These are phyloP conservation scores for Drosophila antonietae DNA, from an alignment of 2,888 invertebrate genomes.

Conservation along the genomic window DNA sequence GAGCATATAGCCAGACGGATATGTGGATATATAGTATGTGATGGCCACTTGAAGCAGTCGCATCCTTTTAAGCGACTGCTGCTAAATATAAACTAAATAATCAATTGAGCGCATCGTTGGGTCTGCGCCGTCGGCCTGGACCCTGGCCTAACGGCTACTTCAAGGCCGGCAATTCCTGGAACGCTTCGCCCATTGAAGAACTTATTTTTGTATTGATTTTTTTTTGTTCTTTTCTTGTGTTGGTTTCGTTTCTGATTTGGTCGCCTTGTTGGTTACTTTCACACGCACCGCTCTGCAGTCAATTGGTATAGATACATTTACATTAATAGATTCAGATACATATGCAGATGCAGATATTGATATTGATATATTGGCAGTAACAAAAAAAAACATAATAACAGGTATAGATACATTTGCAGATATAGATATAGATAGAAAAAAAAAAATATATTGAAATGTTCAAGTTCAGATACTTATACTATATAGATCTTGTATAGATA, in stretches of 20 bases:
- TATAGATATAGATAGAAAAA: no score
- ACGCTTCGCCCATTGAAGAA: slow-evolving; percentile 60
- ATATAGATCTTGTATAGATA: no score
- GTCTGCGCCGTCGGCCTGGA: slow-evolving; percentile 13
- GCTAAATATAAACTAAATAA: slow-evolving; percentile 80
- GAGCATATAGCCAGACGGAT: slow-evolving; percentile 34
- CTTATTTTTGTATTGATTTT: slow-evolving; percentile 25
- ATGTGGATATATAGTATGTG: slow-evolving; percentile 37
- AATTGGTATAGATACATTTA: slow-evolving; percentile 33
- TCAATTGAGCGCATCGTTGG: slow-evolving; percentile 73
- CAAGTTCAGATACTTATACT: no score
- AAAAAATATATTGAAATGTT: no score
- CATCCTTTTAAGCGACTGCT: slow-evolving; percentile 71
- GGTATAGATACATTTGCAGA: no score
- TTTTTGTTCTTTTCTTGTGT: slow-evolving; percentile 4
- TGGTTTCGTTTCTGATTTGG: slow-evolving; percentile 49
- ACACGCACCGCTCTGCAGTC: slow-evolving; percentile 55
- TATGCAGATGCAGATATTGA: neutral
- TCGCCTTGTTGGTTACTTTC: slow-evolving; percentile 58
- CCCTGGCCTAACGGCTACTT: slow-evolving; percentile 72
- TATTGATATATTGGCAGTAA: no score
- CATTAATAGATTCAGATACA: slow-evolving; percentile 23
- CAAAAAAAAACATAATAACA: no score
- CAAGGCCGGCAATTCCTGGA: slow-evolving; percentile 75
- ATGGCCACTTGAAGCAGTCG: slow-evolving; percentile 67